Conservation (phyloP, 2,797 vertebrate genomes). For the Molossus molossus region DNA sequence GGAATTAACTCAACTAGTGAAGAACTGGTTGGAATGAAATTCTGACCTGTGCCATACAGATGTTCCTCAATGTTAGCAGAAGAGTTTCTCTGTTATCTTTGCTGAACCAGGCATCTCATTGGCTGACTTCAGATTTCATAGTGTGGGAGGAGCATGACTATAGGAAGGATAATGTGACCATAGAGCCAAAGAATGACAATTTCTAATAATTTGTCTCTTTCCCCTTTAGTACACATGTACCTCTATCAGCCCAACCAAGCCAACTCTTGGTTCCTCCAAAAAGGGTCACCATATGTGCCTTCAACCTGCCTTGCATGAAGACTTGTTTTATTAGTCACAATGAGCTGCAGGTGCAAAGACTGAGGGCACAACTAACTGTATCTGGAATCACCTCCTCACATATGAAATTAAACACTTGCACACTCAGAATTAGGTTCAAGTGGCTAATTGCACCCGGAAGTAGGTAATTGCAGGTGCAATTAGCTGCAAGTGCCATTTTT, state of each 20-base stretch:
- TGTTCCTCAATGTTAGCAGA: background rate
- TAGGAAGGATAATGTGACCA: slow-evolving; percentile 33
- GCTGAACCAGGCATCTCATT: background rate
- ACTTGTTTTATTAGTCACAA: slow-evolving; percentile 82
- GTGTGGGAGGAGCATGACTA: background rate
- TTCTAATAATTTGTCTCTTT: slow-evolving; percentile 41
- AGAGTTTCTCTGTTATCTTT: background rate
- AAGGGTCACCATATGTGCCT: slow-evolving; percentile 71
- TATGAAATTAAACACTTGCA: slow-evolving; percentile 86
- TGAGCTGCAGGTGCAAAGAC: slow-evolving; percentile 86
- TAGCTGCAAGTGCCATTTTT: slow-evolving; percentile 86
- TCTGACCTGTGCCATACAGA: background rate
- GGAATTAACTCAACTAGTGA: background rate
- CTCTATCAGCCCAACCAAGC: slow-evolving; percentile 50
- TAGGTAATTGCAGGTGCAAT: slow-evolving; percentile 87
- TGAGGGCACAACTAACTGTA: slow-evolving; percentile 83
- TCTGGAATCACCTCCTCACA: slow-evolving; percentile 83
- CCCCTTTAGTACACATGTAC: background rate
- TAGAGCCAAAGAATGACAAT: slow-evolving; percentile 42
- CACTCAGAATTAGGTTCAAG: slow-evolving; percentile 87
- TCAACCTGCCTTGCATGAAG: slow-evolving; percentile 76
- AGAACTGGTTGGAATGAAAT: background rate
- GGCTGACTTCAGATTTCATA: background rate
- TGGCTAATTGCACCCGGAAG: slow-evolving; percentile 86
- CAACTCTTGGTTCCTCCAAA: slow-evolving; percentile 68